Evolutionary conservation across 1,140 invertebrate genomes (phyloP).

Genomic region (Polyergus mexicanus): DNA sequence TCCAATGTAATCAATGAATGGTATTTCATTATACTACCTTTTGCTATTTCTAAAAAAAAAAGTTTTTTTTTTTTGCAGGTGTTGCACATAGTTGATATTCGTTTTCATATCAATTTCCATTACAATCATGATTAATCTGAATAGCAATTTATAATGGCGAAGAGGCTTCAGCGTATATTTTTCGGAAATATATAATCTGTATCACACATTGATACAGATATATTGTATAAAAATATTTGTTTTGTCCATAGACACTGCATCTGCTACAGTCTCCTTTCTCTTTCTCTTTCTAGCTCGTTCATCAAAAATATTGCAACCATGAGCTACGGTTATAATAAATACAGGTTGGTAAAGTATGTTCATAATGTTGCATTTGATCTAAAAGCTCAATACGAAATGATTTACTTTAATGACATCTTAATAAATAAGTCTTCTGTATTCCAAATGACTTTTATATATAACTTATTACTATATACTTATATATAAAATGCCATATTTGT

Average conservation of each 20-base stretch:
- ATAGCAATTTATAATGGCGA: neutral
- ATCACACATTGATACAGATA: no score
- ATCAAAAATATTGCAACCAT: conserved; percentile 78
- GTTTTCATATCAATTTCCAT: neutral
- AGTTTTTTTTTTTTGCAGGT: neutral
- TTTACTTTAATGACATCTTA: neutral
- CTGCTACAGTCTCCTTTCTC: conserved; percentile 31
- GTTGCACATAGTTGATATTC: neutral
- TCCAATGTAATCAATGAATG: no score
- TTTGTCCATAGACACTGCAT: conserved; percentile 76
- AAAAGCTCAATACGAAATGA: neutral
- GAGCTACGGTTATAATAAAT: conserved; percentile 83
- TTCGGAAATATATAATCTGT: neutral
- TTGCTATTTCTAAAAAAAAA: neutral
- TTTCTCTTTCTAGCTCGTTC: conserved; percentile 66
- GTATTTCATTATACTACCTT: no score
- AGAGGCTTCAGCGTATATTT: neutral
- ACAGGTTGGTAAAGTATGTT: conserved; percentile 77
- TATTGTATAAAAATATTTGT: conserved; percentile 68
- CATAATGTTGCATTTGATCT: neutral
- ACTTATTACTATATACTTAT: neutral
- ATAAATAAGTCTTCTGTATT: neutral
- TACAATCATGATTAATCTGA: neutral
- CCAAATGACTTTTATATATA: neutral
- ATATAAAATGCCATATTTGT: neutral